A percentile compares a stretch with the other conserved stretches of the same genome.
Evolutionary conservation across 2,797 vertebrate genomes (phyloP).

Genomic region (Phoeniculus purpureus): DNA sequence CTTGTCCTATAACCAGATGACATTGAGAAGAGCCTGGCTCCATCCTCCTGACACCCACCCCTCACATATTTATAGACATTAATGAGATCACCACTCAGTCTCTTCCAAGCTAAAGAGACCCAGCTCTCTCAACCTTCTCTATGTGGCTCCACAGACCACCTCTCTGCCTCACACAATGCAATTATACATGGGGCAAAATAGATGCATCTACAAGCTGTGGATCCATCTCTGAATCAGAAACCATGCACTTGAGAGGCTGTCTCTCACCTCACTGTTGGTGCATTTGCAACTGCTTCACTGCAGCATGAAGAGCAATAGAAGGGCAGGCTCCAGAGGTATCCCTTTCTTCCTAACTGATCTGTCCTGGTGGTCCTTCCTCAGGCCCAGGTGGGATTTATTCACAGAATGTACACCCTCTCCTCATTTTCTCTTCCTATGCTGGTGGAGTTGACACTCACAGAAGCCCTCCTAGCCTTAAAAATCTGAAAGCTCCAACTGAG

Average conservation of each 20-base stretch:
- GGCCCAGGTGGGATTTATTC: background rate
- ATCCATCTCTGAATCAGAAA: background rate
- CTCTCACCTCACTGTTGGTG: background rate
- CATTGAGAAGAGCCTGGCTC: no score
- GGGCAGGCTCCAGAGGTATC: background rate
- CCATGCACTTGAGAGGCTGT: background rate
- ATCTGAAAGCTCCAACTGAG: background rate
- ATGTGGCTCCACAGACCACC: background rate
- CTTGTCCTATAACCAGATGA: no score
- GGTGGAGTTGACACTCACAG: background rate
- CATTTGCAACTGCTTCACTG: background rate
- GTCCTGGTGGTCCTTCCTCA: background rate
- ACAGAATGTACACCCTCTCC: background rate
- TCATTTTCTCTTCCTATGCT: background rate
- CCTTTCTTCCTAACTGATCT: background rate
- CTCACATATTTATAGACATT: no score
- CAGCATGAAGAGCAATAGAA: background rate
- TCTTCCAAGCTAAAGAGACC: no score
- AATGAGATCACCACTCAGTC: no score
- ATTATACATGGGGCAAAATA: background rate
- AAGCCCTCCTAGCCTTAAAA: background rate
- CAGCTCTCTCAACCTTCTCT: no score
- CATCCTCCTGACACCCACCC: no score
- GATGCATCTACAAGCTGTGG: background rate
- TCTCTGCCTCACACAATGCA: background rate